Evolutionary conservation across 2,888 invertebrate genomes (phyloP).

Genomic region (Eristalis arbustorum): DNA sequence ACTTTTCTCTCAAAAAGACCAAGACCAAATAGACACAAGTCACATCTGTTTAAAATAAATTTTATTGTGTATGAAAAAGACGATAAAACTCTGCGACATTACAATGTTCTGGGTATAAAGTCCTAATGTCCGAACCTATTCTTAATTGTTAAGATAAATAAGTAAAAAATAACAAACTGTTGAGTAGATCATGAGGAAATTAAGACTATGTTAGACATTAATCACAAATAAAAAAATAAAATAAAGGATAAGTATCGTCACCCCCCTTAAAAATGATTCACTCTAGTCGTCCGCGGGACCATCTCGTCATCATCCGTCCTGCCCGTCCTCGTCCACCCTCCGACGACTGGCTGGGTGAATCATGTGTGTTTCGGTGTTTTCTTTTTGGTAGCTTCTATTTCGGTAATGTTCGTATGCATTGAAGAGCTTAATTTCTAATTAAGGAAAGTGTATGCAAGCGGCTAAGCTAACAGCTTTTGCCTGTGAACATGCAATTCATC

Average conservation of each 20-base stretch:
- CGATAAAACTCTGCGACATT: background rate
- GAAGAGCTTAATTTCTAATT: background rate
- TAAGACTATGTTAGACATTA: slow-evolving; percentile 18
- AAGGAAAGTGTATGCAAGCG: background rate
- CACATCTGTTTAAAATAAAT: background rate
- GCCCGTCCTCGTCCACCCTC: too few relatives aligned
- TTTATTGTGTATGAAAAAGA: background rate
- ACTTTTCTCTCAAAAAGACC: too few relatives aligned
- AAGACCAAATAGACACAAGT: background rate
- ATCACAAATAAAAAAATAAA: background rate
- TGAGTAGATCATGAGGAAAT: background rate
- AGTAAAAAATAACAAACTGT: slow-evolving; percentile 9
- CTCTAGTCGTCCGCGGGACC: background rate
- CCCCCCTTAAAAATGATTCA: background rate
- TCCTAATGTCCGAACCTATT: background rate
- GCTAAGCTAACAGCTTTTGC: background rate
- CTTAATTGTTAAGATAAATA: background rate
- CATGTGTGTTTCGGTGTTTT: background rate
- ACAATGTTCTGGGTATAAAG: background rate
- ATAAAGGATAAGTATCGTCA: background rate
- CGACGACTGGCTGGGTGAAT: background rate
- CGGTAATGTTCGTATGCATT: background rate
- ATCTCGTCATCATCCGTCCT: too few relatives aligned
- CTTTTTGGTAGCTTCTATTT: background rate
- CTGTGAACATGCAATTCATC: background rate